A percentile compares a stretch with the other conserved stretches of the same genome.
phyloP scores from a whole-genome alignment of 2,888 invertebrate genomes.

The Epinotia nisella region DNA sequence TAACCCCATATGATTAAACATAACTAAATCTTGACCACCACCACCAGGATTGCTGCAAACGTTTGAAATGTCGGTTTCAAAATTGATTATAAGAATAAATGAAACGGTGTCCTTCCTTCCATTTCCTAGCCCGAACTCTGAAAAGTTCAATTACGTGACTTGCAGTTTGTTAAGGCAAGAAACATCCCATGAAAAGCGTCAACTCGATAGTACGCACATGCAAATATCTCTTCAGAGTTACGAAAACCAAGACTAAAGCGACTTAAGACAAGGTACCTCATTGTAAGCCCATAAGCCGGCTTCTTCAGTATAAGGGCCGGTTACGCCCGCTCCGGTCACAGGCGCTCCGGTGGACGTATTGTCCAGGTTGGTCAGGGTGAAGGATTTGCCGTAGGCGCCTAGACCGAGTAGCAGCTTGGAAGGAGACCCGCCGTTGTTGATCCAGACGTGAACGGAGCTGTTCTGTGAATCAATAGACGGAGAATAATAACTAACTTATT shows the following conservation, averaged over 20 bases:
- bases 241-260: not conserved
- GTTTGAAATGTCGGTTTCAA: no score
- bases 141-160: no score
- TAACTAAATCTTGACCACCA: not conserved
- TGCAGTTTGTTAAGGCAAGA: no score
- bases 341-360: constrained; percentile 78
- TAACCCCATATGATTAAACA: not conserved
- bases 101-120: no score
- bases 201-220: no score
- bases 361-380: constrained; percentile 75
- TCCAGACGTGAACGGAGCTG: constrained; percentile 79
- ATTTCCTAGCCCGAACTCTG: no score
- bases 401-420: constrained; percentile 86
- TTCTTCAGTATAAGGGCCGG: constrained; percentile 63
- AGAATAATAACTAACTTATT: no score
- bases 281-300: constrained; percentile 42
- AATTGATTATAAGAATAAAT: no score
- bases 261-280: constrained; percentile 41
- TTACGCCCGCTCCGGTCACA: constrained; percentile 75
- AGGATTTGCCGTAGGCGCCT: constrained; percentile 86
- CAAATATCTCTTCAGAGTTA: no score
- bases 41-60: no score
- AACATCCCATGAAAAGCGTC: no score
- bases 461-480: constrained; percentile 58
- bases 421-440: constrained; percentile 79